A percentile compares a stretch with the other conserved stretches of the same genome.
These are phyloP conservation scores for Xiphophorus birchmanni DNA, from an alignment of 2,797 vertebrate species.

Conservation along the genomic window DNA sequence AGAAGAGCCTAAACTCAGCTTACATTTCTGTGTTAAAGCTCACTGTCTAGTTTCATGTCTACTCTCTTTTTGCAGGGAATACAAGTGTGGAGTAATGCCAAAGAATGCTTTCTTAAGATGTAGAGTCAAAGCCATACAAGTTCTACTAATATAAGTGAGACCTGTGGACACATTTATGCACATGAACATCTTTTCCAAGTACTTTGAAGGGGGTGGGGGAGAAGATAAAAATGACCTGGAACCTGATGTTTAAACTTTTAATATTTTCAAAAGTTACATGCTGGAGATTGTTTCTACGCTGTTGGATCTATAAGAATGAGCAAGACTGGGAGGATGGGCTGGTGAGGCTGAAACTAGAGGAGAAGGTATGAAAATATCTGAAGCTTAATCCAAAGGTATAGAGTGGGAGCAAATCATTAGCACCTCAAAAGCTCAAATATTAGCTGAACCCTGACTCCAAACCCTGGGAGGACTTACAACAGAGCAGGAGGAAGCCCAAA, in stretches of 20 bases:
- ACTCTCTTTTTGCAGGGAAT: conserved; percentile 81
- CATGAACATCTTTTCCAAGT: neutral
- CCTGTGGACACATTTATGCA: neutral
- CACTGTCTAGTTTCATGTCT: neutral
- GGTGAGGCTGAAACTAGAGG: neutral
- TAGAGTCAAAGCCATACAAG: conserved; percentile 62
- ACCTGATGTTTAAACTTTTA: neutral
- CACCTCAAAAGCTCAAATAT: neutral
- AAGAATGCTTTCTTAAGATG: conserved; percentile 94
- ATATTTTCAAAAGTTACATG: neutral
- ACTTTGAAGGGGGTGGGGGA: neutral
- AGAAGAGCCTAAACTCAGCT: neutral
- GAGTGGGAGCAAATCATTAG: neutral
- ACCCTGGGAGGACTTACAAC: neutral
- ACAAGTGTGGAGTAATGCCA: conserved; percentile 93
- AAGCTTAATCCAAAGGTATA: neutral
- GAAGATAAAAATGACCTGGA: neutral
- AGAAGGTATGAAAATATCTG: neutral
- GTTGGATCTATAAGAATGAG: neutral
- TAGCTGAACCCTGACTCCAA: neutral
- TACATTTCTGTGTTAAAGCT: neutral
- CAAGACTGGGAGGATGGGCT: neutral
- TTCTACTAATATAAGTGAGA: neutral
- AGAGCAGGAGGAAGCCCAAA: neutral
- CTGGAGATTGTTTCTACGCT: neutral